Conservation (phyloP, 2,113 vertebrate species). For the Dryoscopus gambensis region DNA sequence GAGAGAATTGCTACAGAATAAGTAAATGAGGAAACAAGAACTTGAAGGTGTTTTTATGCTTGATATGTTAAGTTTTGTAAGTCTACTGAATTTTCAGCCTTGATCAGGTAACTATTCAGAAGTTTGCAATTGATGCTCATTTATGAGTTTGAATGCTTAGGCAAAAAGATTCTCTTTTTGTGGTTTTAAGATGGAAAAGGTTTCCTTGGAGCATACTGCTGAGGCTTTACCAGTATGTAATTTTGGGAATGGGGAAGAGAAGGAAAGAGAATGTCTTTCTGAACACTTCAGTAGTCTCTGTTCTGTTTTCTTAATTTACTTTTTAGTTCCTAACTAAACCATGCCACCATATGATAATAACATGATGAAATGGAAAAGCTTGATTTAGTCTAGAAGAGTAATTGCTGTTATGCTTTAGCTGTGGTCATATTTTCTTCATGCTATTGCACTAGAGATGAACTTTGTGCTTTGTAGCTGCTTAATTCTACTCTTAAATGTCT, state of each 20-base stretch:
- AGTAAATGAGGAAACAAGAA: not conserved
- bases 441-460: not conserved
- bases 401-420: not conserved
- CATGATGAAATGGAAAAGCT: not conserved
- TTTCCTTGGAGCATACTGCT: not conserved
- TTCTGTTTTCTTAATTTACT: not conserved
- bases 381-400: not conserved
- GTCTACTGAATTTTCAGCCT: not conserved
- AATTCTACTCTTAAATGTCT: not conserved
- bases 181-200: not conserved
- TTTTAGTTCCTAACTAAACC: not conserved
- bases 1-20: not conserved
- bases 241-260: not conserved
- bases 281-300: not conserved
- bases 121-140: not conserved
- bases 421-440: not conserved
- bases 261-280: not conserved
- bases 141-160: not conserved
- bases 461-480: not conserved
- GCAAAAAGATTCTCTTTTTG: not conserved
- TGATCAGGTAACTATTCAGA: not conserved
- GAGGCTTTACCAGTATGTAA: not conserved
- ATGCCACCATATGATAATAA: not conserved
- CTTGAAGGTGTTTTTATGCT: not conserved
- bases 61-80: not conserved